phyloP scores from a whole-genome alignment of 2,888 invertebrate species.

The Hipparchia semele region DNA sequence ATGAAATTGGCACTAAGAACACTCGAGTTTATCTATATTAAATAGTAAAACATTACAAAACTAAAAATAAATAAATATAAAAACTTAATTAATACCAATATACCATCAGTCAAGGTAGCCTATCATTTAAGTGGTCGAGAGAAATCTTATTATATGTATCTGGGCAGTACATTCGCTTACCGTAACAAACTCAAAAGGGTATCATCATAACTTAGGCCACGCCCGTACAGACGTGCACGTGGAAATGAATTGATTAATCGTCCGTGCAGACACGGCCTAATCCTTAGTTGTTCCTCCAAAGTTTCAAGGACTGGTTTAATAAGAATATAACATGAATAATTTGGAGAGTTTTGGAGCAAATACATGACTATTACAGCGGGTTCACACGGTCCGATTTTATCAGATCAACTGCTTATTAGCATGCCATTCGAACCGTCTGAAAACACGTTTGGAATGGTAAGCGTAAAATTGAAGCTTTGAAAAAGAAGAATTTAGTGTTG shows the following conservation, averaged over 20 bases:
- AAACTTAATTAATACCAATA: conserved; percentile 20
- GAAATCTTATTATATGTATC: conserved; percentile 37
- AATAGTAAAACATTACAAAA: neutral
- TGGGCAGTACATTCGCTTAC: conserved; percentile 39
- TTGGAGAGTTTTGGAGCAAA: no score
- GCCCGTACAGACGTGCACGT: neutral
- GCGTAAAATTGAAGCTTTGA: no score
- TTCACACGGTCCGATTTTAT: no score
- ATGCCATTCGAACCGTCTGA: no score
- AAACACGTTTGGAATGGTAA: no score
- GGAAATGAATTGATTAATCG: neutral
- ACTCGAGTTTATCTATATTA: neutral
- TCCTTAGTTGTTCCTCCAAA: neutral
- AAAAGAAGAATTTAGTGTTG: no score
- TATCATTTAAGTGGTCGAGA: conserved; percentile 40
- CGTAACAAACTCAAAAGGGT: neutral
- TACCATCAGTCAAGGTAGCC: conserved; percentile 31
- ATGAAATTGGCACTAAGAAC: no score
- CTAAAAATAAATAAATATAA: neutral
- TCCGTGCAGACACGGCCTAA: neutral
- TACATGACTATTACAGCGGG: no score
- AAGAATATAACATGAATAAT: neutral
- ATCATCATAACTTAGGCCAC: neutral
- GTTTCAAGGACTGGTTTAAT: neutral
- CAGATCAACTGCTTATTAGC: no score